Conservation (phyloP, 2,113 vertebrate genomes). For the Malurus cyaneus region DNA sequence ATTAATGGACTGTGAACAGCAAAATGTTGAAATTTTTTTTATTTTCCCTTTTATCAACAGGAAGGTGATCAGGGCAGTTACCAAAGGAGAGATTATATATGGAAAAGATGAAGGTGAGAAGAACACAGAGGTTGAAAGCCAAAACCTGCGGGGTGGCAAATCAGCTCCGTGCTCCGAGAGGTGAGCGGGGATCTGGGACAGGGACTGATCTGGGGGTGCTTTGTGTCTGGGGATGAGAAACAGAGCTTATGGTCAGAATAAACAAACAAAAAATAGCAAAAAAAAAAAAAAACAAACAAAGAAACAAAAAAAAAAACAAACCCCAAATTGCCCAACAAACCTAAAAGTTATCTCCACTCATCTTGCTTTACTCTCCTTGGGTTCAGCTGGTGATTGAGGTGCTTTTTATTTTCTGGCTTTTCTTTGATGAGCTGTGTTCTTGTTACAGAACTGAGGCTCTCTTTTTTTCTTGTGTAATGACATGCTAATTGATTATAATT, state of each 20-base stretch:
- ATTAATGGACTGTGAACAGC: not conserved
- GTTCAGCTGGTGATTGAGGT: not conserved
- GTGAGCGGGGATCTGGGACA: conserved; percentile 54
- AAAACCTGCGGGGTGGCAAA: conserved; percentile 63
- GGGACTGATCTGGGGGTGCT: rapidly evolving
- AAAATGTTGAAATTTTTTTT: not conserved
- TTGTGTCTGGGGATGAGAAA: not conserved
- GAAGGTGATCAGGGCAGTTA: conserved; percentile 51
- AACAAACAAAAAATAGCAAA: not conserved
- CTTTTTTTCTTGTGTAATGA: not conserved
- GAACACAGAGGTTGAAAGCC: conserved; percentile 73
- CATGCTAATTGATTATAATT: not conserved
- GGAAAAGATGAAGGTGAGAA: conserved; percentile 52
- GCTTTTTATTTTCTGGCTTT: not conserved
- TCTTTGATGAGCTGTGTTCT: not conserved
- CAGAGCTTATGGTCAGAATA: not conserved
- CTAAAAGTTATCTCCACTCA: not conserved
- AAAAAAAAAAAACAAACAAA: not conserved
- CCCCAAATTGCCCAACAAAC: too few relatives aligned
- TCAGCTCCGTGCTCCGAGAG: conserved; percentile 73
- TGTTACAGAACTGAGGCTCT: not conserved
- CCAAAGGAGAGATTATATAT: conserved; percentile 76
- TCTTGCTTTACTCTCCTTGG: not conserved
- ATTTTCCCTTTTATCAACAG: conserved; percentile 65
- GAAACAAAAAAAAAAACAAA: not conserved